phyloP scores from a whole-genome alignment of 2,888 invertebrate genomes.

The Laothoe populi region DNA sequence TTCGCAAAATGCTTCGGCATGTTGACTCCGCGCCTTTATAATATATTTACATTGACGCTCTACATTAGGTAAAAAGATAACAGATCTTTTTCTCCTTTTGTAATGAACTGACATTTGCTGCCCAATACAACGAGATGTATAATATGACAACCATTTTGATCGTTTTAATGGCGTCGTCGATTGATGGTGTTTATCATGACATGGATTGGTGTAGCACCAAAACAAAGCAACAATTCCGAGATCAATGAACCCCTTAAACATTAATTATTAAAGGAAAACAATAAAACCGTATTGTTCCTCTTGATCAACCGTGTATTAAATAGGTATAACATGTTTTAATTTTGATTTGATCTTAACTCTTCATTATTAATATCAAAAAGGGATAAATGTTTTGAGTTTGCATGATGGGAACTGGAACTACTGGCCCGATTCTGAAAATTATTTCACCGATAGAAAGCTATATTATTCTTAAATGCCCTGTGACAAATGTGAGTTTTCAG shows the following conservation, averaged over 20 bases:
- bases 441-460: too few species aligned
- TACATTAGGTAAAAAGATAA: constrained; percentile 77
- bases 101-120: constrained; percentile 64
- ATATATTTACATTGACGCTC: constrained; percentile 76
- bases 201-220: constrained; percentile 48
- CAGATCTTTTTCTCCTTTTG: constrained; percentile 81
- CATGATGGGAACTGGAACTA: too few species aligned
- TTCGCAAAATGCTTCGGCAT: constrained; percentile 77
- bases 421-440: too few species aligned
- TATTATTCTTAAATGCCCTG: too few species aligned
- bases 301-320: background rate
- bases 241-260: constrained; percentile 56
- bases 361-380: too few species aligned
- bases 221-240: constrained; percentile 55
- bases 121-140: constrained; percentile 60
- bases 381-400: too few species aligned
- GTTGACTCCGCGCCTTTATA: constrained; percentile 76
- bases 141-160: constrained; percentile 66
- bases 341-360: too few species aligned
- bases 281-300: constrained; percentile 24
- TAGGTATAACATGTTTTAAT: background rate
- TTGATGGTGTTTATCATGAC: constrained; percentile 59
- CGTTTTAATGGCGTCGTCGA: constrained; percentile 56
- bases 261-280: constrained; percentile 42
- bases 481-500: too few species aligned